Evolutionary conservation across 2,888 invertebrate species (phyloP).

Genomic region (Plutella xylostella): DNA sequence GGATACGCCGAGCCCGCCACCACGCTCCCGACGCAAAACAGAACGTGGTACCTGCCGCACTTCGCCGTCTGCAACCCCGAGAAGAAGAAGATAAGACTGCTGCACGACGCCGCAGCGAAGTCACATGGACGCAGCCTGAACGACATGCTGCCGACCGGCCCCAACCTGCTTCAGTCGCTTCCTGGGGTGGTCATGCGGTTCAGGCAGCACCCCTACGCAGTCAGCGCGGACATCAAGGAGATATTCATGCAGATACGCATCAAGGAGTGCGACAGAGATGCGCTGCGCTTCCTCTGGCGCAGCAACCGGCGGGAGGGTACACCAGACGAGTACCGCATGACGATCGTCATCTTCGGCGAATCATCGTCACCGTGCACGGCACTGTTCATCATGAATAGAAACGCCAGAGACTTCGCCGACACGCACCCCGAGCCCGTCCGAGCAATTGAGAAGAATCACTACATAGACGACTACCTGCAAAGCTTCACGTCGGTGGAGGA

Average conservation of each 20-base stretch:
- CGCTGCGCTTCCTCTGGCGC: conserved; percentile 20
- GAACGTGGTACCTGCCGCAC: conserved; percentile 2
- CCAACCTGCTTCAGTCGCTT: conserved; percentile 18
- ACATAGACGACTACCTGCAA: conserved; percentile 20
- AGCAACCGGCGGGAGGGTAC: background rate
- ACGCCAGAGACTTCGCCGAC: conserved; percentile 17
- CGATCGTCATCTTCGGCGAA: conserved; percentile 21
- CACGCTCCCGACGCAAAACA: background rate
- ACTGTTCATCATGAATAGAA: conserved; percentile 20
- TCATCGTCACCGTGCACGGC: conserved; percentile 22
- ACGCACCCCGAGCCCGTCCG: background rate
- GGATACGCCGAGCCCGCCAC: background rate
- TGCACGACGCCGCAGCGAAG: conserved; percentile 2
- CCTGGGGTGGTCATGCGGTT: conserved; percentile 19
- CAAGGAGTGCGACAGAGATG: conserved; percentile 20
- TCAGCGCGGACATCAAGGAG: conserved; percentile 22
- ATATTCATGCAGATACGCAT: conserved; percentile 30
- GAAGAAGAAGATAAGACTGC: background rate
- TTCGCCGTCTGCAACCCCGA: background rate
- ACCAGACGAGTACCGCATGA: conserved; percentile 16
- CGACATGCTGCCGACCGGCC: conserved; percentile 12
- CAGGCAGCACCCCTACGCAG: conserved; percentile 14
- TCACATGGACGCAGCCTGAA: background rate
- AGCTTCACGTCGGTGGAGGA: conserved; percentile 17
- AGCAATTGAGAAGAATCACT: background rate